Base-by-base conservation (phyloP, 1,140 invertebrate genomes). In the Microplitis mediator region DNA sequence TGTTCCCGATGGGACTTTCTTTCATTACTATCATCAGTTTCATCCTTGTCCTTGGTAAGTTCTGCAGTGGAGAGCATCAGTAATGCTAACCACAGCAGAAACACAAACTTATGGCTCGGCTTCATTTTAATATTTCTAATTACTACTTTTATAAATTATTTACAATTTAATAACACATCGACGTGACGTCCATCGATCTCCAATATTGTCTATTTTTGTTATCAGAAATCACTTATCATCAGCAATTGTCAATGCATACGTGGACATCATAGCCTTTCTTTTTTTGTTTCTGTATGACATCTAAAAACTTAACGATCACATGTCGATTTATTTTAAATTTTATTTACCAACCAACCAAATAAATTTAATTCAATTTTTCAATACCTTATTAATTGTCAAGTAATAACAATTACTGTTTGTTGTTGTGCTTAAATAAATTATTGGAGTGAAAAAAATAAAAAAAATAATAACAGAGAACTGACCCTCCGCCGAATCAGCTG, bases 221-320 rank as follows among this genome's bases (percentile, higher is more conserved):
- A 64, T 65, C 62, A 64, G 11, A 45, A 58, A 60, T 64, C 60
- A 35, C 14, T 69, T 60, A 73, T 45, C 8, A 45, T 78, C 68
- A 69, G 72, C 66, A 70, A 71, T 69, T 35, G 71, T 77, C 35
- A 70, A 74, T 35, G 76, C 66, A 77, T 79, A 81, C 77, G 80
- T 80, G 78, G 76, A 81, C 77, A 82, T 82, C 74, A 67, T 76
- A 61, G 68, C 60, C 75, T 50, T 6, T 45, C 39, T 45, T 45
- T 45, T 45, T 34, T 66, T 64, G 61, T 64, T 13, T 69, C 35
- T 52, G 45, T 23, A 8, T 60, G 5, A 39, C 50, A 65, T 54
- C 39, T 16, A 60, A 58, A 51, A 62, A 60, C 66, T 50, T 45
- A 52, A 32, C 14, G 0, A 45, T 45, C n/a, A 54, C 51, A 56